These are phyloP conservation scores for Apis laboriosa DNA, from an alignment of 1,140 invertebrate genomes.

Conservation along the genomic window DNA sequence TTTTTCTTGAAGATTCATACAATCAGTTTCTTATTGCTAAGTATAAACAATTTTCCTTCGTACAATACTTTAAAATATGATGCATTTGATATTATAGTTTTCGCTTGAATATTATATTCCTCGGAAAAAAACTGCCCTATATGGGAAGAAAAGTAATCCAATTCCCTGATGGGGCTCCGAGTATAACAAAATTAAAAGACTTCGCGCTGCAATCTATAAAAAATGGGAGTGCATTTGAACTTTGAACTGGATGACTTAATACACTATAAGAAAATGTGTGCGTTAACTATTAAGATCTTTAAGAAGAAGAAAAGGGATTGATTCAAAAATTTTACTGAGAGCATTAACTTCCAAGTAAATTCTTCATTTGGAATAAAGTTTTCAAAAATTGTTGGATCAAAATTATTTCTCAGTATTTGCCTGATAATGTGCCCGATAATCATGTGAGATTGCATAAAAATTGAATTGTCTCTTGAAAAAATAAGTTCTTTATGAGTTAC, in stretches of 20 bases:
- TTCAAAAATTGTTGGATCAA: constrained; percentile 38
- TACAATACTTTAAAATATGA: too few species aligned
- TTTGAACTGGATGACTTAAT: background rate
- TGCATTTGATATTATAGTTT: too few species aligned
- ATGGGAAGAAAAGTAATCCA: background rate
- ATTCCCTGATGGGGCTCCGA: background rate
- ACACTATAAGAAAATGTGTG: background rate
- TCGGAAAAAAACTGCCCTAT: background rate
- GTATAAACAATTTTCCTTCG: too few species aligned
- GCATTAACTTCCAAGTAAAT: background rate
- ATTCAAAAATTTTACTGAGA: constrained; percentile 30
- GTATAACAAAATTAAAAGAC: background rate
- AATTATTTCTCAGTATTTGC: background rate
- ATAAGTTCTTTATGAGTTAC: background rate
- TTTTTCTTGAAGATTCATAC: too few species aligned
- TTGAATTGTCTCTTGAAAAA: too few species aligned
- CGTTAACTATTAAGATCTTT: background rate
- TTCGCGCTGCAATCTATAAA: background rate
- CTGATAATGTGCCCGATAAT: background rate
- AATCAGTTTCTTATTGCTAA: too few species aligned
- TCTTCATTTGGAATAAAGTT: constrained; percentile 45
- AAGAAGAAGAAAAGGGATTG: background rate
- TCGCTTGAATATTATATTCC: too few species aligned
- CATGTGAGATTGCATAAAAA: too few species aligned
- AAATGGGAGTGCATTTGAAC: background rate